These are phyloP conservation scores for Andrena camellia DNA, from an alignment of 2,888 invertebrate species.

Conservation along the genomic window DNA sequence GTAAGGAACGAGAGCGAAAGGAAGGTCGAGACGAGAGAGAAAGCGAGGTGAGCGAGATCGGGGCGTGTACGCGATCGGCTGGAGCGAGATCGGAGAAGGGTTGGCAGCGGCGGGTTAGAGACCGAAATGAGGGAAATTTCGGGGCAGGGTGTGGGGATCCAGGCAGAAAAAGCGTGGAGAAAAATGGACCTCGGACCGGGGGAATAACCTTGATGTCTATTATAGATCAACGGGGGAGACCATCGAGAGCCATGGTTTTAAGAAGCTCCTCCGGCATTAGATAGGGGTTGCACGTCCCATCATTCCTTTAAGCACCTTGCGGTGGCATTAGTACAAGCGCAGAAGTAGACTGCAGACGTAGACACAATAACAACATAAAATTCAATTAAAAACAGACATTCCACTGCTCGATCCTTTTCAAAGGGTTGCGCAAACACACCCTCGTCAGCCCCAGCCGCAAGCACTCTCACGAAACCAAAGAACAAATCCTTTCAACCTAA, in stretches of 20 bases:
- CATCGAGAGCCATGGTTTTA: background rate
- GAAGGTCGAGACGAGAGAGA: slow-evolving; percentile 52
- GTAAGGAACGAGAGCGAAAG: slow-evolving; percentile 57
- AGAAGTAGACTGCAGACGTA: too few species aligned
- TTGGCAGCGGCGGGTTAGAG: slow-evolving; percentile 40
- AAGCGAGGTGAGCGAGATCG: slow-evolving; percentile 23
- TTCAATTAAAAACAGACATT: background rate
- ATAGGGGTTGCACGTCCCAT: too few species aligned
- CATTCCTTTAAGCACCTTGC: too few species aligned
- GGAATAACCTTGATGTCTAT: slow-evolving; percentile 27
- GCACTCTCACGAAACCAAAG: background rate
- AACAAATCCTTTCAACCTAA: background rate
- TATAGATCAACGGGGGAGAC: background rate
- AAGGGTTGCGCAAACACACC: background rate
- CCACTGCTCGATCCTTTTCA: background rate
- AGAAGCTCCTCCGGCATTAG: too few species aligned
- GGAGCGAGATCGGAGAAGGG: slow-evolving; percentile 42
- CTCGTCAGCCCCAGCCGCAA: background rate
- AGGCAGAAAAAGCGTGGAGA: slow-evolving; percentile 25
- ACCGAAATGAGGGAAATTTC: slow-evolving; percentile 22
- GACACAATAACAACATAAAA: too few species aligned
- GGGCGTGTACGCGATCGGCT: slow-evolving; percentile 35
- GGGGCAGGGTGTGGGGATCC: slow-evolving; percentile 10
- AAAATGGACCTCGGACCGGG: slow-evolving; percentile 33
- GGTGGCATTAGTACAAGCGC: too few species aligned